Conservation (phyloP, 2,797 vertebrate genomes). For the Neosalanx taihuensis region DNA sequence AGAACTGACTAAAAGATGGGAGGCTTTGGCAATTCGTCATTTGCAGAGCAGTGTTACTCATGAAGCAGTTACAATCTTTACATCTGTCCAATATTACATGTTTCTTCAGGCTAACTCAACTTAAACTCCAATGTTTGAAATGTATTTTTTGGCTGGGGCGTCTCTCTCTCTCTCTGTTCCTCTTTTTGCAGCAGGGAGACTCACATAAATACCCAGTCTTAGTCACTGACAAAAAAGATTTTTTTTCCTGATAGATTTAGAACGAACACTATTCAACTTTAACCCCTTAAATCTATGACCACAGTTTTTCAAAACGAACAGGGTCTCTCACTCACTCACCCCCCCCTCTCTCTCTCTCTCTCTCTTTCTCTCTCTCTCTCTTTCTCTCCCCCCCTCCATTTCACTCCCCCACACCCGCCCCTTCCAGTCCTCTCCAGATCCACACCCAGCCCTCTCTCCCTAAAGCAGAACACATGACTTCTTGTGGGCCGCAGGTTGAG, state of each 20-base stretch:
- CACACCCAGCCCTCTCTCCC: conserved; percentile 25
- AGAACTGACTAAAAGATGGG: conserved; percentile 5
- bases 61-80: too few species aligned
- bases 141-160: too few species aligned
- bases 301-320: neutral
- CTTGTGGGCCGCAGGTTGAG: conserved; percentile 67
- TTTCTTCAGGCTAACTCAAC: too few species aligned
- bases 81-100: too few species aligned
- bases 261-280: neutral
- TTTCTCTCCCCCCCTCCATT: neutral
- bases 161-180: neutral
- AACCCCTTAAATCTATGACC: neutral
- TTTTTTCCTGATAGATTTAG: neutral
- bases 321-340: neutral
- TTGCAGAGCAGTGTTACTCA: conserved; percentile 1
- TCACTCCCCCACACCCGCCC: conserved; percentile 4
- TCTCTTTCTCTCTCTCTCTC: neutral
- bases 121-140: too few species aligned
- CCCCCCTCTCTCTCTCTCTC: neutral
- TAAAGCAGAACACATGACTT: conserved; percentile 84
- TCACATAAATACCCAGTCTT: neutral
- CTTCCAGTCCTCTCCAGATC: conserved; percentile 19
- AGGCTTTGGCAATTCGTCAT: neutral
- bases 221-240: neutral
- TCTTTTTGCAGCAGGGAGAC: neutral